Evolutionary conservation across 2,797 vertebrate genomes (phyloP).

Genomic region (Tinamus major): DNA sequence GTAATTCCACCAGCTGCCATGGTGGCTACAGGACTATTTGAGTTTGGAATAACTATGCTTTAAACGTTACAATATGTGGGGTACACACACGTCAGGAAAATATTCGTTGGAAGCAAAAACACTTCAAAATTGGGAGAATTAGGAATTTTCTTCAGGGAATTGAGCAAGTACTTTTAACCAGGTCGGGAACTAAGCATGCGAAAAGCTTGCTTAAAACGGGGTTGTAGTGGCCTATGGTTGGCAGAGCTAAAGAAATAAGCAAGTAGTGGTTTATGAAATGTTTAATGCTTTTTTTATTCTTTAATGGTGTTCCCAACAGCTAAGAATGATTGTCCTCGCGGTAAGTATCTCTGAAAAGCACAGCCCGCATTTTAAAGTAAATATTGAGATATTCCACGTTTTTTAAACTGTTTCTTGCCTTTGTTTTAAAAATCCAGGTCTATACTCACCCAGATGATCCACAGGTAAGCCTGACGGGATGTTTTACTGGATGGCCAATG

Average conservation of each 20-base stretch:
- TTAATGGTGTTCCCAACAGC: slow-evolving; percentile 79
- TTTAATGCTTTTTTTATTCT: slow-evolving; percentile 41
- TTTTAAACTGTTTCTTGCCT: not conserved
- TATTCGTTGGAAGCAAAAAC: not conserved
- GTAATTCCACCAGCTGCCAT: fast-evolving
- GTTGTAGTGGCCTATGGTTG: not conserved
- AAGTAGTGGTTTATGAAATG: not conserved
- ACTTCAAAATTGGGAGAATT: not conserved
- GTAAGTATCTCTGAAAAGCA: slow-evolving; percentile 85
- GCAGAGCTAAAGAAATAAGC: not conserved
- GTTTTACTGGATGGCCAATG: not conserved
- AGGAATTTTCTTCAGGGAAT: not conserved
- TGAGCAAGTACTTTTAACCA: not conserved
- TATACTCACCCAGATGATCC: slow-evolving; percentile 89
- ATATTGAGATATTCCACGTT: fast-evolving
- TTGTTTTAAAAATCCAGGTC: slow-evolving; percentile 82
- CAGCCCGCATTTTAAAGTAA: not conserved
- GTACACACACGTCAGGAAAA: not conserved
- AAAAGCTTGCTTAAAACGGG: not conserved
- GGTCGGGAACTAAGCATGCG: not conserved
- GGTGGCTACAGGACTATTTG: not conserved
- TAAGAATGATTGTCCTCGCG: slow-evolving; percentile 88
- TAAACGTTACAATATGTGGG: not conserved
- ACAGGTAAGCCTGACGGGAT: slow-evolving; percentile 80
- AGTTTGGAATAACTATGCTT: not conserved